phyloP scores from a whole-genome alignment of 2,113 vertebrate genomes.

The Burhinus oedicnemus region DNA sequence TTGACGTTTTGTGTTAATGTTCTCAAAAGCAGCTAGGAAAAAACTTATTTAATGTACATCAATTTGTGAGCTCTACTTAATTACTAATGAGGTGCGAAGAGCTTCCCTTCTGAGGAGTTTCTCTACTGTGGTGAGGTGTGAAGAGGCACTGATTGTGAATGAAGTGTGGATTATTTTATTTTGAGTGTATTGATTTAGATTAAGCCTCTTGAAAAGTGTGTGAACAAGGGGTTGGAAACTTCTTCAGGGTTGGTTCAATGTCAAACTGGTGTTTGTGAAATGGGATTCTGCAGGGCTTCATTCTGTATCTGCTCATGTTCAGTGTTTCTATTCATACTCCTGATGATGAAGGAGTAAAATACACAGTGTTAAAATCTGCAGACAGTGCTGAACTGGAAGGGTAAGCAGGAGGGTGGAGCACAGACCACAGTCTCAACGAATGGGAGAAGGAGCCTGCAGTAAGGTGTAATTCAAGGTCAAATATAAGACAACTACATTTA shows the following conservation, averaged over 20 bases:
- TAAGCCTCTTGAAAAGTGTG: not conserved
- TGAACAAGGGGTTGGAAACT: not conserved
- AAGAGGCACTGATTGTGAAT: not conserved
- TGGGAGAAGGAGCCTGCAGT: not conserved
- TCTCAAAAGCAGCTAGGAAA: not conserved
- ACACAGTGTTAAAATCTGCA: constrained; percentile 1
- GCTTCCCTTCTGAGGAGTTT: not conserved
- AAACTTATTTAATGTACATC: not conserved
- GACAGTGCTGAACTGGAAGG: not conserved
- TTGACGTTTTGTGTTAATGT: not conserved
- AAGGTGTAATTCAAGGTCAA: constrained; percentile 6
- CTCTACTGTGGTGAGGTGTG: not conserved
- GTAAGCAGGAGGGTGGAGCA: not conserved
- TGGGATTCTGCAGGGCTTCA: not conserved
- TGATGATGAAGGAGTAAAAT: constrained; percentile 1
- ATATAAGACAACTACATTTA: not conserved
- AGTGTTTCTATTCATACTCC: constrained; percentile 13
- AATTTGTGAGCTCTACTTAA: not conserved
- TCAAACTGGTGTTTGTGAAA: not conserved
- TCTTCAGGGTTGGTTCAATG: not conserved
- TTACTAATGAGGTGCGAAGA: constrained; percentile 3
- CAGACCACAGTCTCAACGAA: not conserved
- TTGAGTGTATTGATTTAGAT: not conserved
- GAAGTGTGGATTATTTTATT: not conserved
- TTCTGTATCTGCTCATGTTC: not conserved